Conservation (phyloP, 1,140 invertebrate species). For the Drosophila mojavensis region DNA sequence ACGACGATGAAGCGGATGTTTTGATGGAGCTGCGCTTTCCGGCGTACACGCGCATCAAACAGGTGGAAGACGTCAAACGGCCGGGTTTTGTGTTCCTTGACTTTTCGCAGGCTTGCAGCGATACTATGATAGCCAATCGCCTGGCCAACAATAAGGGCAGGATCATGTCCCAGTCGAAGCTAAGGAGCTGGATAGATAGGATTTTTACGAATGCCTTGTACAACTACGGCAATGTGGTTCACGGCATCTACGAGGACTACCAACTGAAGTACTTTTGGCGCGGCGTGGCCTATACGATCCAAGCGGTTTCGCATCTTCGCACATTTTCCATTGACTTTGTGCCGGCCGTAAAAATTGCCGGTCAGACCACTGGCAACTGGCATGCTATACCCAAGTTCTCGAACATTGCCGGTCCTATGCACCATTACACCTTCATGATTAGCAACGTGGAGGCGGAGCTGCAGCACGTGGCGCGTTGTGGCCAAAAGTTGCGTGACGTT, state of each 20-base stretch:
- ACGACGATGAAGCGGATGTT: slow-evolving; percentile 55
- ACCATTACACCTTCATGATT: slow-evolving; percentile 43
- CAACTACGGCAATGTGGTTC: neutral
- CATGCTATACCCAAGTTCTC: slow-evolving; percentile 40
- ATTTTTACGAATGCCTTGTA: slow-evolving; percentile 30
- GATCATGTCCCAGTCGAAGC: slow-evolving; percentile 21
- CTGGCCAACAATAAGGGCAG: slow-evolving; percentile 28
- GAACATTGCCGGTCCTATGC: slow-evolving; percentile 8
- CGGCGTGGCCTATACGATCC: slow-evolving; percentile 42
- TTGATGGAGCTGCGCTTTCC: slow-evolving; percentile 53
- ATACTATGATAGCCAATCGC: neutral
- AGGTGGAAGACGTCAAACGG: slow-evolving; percentile 21
- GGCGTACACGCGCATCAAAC: slow-evolving; percentile 24
- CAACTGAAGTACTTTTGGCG: slow-evolving; percentile 27
- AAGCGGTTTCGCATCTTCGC: slow-evolving; percentile 10
- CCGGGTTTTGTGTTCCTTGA: slow-evolving; percentile 55
- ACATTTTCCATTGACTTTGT: slow-evolving; percentile 58
- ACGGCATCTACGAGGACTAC: slow-evolving; percentile 2
- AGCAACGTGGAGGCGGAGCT: slow-evolving; percentile 24
- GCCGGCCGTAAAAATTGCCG: slow-evolving; percentile 49
- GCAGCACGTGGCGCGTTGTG: slow-evolving; percentile 4
- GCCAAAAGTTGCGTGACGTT: slow-evolving; percentile 19
- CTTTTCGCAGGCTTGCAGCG: slow-evolving; percentile 22
- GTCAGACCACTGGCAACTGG: slow-evolving; percentile 3
- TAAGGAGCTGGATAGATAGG: slow-evolving; percentile 45